Evolutionary conservation across 2,888 invertebrate species (phyloP), one percentile per base, ranked within the genome.

Genomic region (Philopedon plagiatum): DNA sequence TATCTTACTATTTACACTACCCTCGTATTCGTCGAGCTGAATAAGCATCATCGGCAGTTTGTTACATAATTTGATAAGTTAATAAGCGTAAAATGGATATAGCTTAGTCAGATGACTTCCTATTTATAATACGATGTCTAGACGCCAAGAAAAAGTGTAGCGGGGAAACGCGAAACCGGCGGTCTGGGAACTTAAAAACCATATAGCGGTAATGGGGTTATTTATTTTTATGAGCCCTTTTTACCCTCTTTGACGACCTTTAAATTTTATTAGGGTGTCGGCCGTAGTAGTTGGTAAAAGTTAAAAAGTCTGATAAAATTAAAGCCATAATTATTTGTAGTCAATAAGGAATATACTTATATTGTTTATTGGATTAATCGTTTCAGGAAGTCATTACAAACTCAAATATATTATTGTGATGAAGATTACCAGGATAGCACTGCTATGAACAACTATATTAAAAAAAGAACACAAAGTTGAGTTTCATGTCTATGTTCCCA

Each of bases 81-180:
- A 79, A 80, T 81, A 81, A 80, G 79, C 79, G 79, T 80, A 80
- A 81, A 81, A 78, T 77, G 77, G 78, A 80, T 80, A 80, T 80
- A 76, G 78, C 79, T 75, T 44, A 73, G 67, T 75, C 78, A 76
- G 78, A 81, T 78, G 80, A 81, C 80, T 81, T 82, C 81, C 81
- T 81, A 81, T 82, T 82, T 81, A 81, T 82, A 82, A 81, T 80
- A 78, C 77, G 76, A 76, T 76, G 81, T 81, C 81, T 82, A 82
- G 81, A 81, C 81, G 77, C 76, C 77, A 73, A 29, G 60, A 60
- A 44, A 44, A 60, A 41, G 60, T 44, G 60, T 44, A 13, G 11
- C 21, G 39, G 21, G 19, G 26, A 60, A 60, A 41, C 41, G 18
- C 60, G 44, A 60, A 44, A 23, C n/a, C 44, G 60, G 29, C 60